phyloP scores from a whole-genome alignment of 2,797 vertebrate species.

The Sternarchorhynchus goeldii region DNA sequence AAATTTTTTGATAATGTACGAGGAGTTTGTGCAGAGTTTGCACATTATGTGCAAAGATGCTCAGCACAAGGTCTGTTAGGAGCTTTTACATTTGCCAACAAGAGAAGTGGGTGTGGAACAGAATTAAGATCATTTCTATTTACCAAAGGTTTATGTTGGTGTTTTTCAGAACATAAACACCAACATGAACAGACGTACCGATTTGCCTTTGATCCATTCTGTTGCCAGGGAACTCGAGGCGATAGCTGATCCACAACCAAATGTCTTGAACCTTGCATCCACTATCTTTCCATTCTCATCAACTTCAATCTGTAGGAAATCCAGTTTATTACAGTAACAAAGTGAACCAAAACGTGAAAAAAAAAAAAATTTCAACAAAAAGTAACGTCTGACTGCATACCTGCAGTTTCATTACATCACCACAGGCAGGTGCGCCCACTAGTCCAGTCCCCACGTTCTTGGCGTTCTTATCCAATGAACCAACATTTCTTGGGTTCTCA shows the following conservation, averaged over 20 bases:
- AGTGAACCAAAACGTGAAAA: background rate
- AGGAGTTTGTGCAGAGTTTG: background rate
- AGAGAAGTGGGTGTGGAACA: too few relatives aligned
- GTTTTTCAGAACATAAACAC: too few relatives aligned
- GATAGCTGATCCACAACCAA: slow-evolving; percentile 96
- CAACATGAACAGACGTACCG: slow-evolving; percentile 68
- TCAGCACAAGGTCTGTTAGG: background rate
- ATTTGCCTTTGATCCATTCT: slow-evolving; percentile 97
- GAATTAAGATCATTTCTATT: background rate
- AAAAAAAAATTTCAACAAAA: too few relatives aligned
- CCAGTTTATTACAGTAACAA: background rate
- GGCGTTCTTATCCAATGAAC: slow-evolving; percentile 86
- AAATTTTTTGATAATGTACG: too few relatives aligned
- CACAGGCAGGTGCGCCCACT: slow-evolving; percentile 95
- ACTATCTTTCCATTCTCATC: slow-evolving; percentile 88
- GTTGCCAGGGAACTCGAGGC: slow-evolving; percentile 96
- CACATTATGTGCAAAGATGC: background rate
- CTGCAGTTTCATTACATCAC: slow-evolving; percentile 98
- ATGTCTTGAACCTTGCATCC: slow-evolving; percentile 94
- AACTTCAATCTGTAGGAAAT: slow-evolving; percentile 83
- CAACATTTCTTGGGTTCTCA: slow-evolving; percentile 96
- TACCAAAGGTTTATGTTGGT: background rate
- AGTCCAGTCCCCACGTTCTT: slow-evolving; percentile 96
- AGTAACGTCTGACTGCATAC: slow-evolving; percentile 62
- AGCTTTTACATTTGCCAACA: background rate